Conservation (phyloP, 2,797 vertebrate species). For the Darevskia nairensis region DNA sequence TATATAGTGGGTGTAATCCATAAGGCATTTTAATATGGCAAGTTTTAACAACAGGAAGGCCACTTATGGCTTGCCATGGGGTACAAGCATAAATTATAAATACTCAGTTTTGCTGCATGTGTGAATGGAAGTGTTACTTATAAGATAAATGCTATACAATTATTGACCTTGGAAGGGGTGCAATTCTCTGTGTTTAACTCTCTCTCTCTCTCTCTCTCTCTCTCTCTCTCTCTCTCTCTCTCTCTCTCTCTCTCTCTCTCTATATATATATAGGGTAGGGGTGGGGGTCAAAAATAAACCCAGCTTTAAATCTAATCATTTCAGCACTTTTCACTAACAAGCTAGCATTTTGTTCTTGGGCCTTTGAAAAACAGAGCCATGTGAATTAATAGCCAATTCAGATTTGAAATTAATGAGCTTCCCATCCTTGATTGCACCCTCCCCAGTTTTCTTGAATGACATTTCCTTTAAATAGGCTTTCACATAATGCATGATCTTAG, state of each 20-base stretch:
- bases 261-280: not conserved
- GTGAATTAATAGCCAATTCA: conserved; percentile 71
- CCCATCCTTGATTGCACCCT: conserved; percentile 13
- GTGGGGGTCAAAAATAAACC: conserved; percentile 35
- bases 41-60: not conserved
- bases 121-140: conserved; percentile 4
- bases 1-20: not conserved
- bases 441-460: conserved; percentile 60
- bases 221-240: no score
- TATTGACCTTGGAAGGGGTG: conserved; percentile 36
- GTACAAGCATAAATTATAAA: not conserved
- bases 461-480: conserved; percentile 67
- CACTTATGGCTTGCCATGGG: not conserved
- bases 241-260: no score
- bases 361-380: conserved; percentile 60
- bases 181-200: conserved; percentile 23
- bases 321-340: conserved; percentile 63
- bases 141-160: conserved; percentile 17
- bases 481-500: conserved; percentile 62
- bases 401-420: conserved; percentile 73
- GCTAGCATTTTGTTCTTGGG: conserved; percentile 56
- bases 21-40: not conserved
- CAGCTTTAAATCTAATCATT: conserved; percentile 61
- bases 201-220: no score
- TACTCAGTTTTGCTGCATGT: not conserved